These are phyloP conservation scores for Rhingia rostrata DNA, from an alignment of 2,888 invertebrate genomes.

Conservation along the genomic window DNA sequence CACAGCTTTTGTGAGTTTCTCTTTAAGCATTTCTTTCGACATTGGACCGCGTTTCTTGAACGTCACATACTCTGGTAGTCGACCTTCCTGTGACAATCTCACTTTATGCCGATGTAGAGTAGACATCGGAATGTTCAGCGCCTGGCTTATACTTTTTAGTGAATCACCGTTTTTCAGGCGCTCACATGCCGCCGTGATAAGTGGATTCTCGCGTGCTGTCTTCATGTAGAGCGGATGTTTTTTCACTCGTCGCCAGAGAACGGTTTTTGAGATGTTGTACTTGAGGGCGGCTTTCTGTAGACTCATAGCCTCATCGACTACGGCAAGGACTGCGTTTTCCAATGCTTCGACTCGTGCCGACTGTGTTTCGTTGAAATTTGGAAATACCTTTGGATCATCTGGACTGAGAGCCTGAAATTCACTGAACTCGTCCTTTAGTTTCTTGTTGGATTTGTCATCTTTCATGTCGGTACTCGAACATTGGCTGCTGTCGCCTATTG, in stretches of 20 bases:
- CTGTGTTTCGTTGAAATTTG: conserved; percentile 64
- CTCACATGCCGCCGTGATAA: conserved; percentile 80
- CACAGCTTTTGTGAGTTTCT: conserved; percentile 81
- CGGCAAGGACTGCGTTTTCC: conserved; percentile 80
- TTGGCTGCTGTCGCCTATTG: conserved; percentile 66
- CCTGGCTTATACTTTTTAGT: conserved; percentile 81
- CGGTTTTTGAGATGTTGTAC: conserved; percentile 82
- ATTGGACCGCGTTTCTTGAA: conserved; percentile 81
- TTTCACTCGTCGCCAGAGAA: conserved; percentile 82
- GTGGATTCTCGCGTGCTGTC: conserved; percentile 80
- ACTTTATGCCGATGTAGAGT: conserved; percentile 82
- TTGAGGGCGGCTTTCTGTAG: conserved; percentile 82
- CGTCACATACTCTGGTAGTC: conserved; percentile 80
- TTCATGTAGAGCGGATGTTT: conserved; percentile 81
- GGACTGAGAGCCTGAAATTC: conserved; percentile 69
- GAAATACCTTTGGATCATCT: conserved; percentile 62
- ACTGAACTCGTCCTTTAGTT: conserved; percentile 68
- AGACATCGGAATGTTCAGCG: conserved; percentile 82
- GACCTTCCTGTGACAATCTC: conserved; percentile 80
- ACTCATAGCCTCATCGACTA: conserved; percentile 80
- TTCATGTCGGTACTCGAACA: conserved; percentile 59
- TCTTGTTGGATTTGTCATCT: conserved; percentile 44
- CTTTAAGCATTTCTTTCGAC: conserved; percentile 80
- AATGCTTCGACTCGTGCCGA: conserved; percentile 77
- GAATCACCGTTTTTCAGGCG: conserved; percentile 81